A percentile compares a stretch with the other conserved stretches of the same genome.
Evolutionary conservation across 1,140 invertebrate species (phyloP).

Genomic region (Lepidostoma basale): DNA sequence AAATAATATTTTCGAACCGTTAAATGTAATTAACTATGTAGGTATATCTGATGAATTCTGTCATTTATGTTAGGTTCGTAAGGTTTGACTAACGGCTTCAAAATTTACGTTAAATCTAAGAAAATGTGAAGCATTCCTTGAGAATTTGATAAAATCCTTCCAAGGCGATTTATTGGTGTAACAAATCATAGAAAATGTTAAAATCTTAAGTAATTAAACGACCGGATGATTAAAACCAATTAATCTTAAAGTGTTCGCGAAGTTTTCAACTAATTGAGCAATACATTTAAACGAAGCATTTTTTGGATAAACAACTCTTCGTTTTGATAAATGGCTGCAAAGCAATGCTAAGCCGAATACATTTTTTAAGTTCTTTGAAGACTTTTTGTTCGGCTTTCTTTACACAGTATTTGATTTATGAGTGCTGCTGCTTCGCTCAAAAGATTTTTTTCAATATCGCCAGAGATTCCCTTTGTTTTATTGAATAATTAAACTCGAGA

Average conservation of each 20-base stretch:
- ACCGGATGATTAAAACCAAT: too few relatives aligned
- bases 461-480: conserved; percentile 9
- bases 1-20: too few relatives aligned
- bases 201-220: too few relatives aligned
- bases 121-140: too few relatives aligned
- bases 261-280: conserved; percentile 35
- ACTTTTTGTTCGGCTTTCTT: conserved; percentile 4
- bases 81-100: too few relatives aligned
- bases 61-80: too few relatives aligned
- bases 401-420: conserved; percentile 10
- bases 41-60: too few relatives aligned
- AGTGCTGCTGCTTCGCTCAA: not conserved
- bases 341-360: conserved; percentile 11
- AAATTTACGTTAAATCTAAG: too few relatives aligned
- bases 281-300: conserved; percentile 26
- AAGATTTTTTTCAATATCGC: conserved; percentile 1
- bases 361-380: conserved; percentile 19
- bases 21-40: too few relatives aligned
- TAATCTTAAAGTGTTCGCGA: conserved; percentile 15
- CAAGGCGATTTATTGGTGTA: too few relatives aligned
- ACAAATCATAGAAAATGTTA: too few relatives aligned
- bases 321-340: conserved; percentile 20
- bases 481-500: conserved; percentile 12
- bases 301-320: conserved; percentile 14
- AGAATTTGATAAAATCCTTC: too few relatives aligned